Evolutionary conservation across 2,797 vertebrate genomes (phyloP), one percentile per base, ranked within the genome.

Genomic region (Enteromius unitaeniatus): DNA sequence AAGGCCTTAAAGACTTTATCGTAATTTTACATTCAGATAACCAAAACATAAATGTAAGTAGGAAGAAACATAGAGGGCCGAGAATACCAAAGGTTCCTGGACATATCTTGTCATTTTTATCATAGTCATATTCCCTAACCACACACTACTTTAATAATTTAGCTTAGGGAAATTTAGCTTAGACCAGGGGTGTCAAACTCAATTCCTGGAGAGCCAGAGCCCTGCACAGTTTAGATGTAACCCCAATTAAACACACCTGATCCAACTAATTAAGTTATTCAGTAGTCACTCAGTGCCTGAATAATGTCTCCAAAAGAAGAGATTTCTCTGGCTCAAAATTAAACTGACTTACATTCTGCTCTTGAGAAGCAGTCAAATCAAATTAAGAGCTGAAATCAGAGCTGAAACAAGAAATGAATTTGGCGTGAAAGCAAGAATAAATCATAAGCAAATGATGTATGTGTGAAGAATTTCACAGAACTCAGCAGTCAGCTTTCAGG

Each of bases 381-480:
- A 60, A 34, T 72, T 45, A 7, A 60, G 19, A 45, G 37, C 37
- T 79, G 21, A 79, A 72, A n/a, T 45, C 4, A 47, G 19, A 45
- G 37, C 37, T 79, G 14, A 79, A 60, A n/a, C 28, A 49, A 62
- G 14, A 0, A 53, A 17, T 42, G 21, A 26, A 19, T 65, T 75
- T 51, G 15, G 23, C 15, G 2, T 62, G 47, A 64, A 82, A 84
- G 76, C 60, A 14, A 60, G 64, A 10, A 65, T 79, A 53, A 65
- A 58, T 73, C 45, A 26, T 49, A 74, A 72, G 40, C 9, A 68
- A 65, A 72, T 53, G 3, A 68, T 64, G 28, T 72, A 23, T 0
- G 60, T 55, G 28, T 67, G 53, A 62, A 82, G 47, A n/a, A n/a
- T n/a, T n/a, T 85, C 76, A 37, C 28, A 23, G 14, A 17, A 64